These are phyloP conservation scores for Tetrapedia diversipes DNA, from an alignment of 2,888 invertebrate genomes.

Conservation along the genomic window DNA sequence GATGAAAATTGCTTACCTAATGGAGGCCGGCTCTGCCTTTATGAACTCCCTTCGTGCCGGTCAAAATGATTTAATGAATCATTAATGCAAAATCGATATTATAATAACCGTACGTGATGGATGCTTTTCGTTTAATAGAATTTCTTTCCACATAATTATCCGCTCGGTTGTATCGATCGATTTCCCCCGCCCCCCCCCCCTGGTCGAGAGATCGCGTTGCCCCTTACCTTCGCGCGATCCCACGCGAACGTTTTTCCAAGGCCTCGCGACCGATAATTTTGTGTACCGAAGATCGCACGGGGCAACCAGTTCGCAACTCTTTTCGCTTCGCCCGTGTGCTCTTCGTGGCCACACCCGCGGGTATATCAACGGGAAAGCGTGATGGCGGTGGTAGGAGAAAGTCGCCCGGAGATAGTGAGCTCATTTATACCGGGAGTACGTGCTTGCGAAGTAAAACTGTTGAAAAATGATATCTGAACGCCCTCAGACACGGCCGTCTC, in stretches of 20 bases:
- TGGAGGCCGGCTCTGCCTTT: slow-evolving; percentile 41
- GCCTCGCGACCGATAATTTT: slow-evolving; percentile 18
- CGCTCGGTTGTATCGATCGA: slow-evolving; percentile 45
- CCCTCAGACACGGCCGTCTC: slow-evolving; percentile 47
- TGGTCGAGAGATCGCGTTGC: no score
- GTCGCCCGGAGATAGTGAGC: slow-evolving; percentile 67
- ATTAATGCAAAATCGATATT: slow-evolving; percentile 59
- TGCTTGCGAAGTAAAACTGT: slow-evolving; percentile 74
- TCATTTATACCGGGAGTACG: slow-evolving; percentile 76
- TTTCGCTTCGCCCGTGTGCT: not conserved
- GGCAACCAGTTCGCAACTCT: not conserved
- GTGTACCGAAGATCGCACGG: slow-evolving; percentile 34
- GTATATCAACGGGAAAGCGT: slow-evolving; percentile 41
- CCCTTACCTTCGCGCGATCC: no score
- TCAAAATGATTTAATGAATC: slow-evolving; percentile 56
- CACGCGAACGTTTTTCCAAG: slow-evolving; percentile 11
- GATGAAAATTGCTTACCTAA: slow-evolving; percentile 52
- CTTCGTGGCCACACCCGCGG: not conserved
- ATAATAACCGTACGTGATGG: slow-evolving; percentile 50
- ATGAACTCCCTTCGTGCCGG: slow-evolving; percentile 37
- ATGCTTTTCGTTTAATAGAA: slow-evolving; percentile 57
- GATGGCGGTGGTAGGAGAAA: slow-evolving; percentile 27
- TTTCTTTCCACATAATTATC: slow-evolving; percentile 60
- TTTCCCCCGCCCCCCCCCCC: no score
- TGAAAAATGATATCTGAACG: slow-evolving; percentile 78